These are phyloP conservation scores for Phalacrocorax brasilianus DNA, from an alignment of 2,113 vertebrate species.

Conservation along the genomic window DNA sequence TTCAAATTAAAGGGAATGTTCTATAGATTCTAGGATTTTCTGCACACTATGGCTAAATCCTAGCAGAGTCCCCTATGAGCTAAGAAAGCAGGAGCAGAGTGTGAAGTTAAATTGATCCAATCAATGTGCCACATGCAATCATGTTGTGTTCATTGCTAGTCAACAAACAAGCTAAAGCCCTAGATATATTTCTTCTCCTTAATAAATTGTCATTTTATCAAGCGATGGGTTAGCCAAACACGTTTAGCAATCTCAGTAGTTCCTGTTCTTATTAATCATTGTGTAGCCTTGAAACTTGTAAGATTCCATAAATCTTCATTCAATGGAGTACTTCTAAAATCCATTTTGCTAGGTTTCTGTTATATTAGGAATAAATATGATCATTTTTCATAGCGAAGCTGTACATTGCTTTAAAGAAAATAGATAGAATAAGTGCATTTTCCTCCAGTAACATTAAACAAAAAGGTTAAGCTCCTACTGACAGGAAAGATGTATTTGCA, in stretches of 20 bases:
- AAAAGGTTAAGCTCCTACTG: conserved; percentile 83
- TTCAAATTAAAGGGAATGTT: conserved; percentile 80
- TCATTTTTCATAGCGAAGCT: conserved; percentile 51
- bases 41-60: conserved; percentile 76
- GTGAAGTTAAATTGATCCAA: conserved; percentile 77
- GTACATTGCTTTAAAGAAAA: conserved; percentile 62
- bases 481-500: conserved; percentile 83
- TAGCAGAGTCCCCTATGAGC: conserved; percentile 70
- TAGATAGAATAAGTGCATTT: conserved; percentile 64
- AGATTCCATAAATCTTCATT: conserved; percentile 23
- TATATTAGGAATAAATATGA: conserved; percentile 54
- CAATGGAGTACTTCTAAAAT: conserved; percentile 9
- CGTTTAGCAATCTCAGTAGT: background rate
- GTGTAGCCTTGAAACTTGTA: conserved; percentile 26
- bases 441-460: conserved; percentile 77
- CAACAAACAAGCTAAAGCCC: conserved; percentile 64
- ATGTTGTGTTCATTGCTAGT: conserved; percentile 42
- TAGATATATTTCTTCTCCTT: background rate
- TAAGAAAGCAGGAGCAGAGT: conserved; percentile 66
- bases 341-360: background rate
- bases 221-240: background rate
- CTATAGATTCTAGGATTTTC: conserved; percentile 85
- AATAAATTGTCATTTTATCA: background rate
- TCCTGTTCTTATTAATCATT: conserved; percentile 26
- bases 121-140: conserved; percentile 74